phyloP scores from a whole-genome alignment of 1,140 invertebrate genomes.

The Acromyrmex heyeri region DNA sequence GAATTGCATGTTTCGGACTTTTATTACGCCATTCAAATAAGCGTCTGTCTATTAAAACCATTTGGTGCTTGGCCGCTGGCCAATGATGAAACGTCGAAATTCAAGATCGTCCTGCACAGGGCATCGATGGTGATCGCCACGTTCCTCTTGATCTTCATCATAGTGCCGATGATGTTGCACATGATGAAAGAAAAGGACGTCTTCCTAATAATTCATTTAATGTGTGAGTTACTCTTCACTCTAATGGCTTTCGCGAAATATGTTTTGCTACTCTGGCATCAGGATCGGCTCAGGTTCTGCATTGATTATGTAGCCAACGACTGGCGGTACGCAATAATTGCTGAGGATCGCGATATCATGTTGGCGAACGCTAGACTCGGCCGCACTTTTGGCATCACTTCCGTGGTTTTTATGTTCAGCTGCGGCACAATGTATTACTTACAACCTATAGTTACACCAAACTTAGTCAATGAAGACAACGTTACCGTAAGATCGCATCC shows the following conservation, averaged over 20 bases:
- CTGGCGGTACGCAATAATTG: constrained; percentile 66
- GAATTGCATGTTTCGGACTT: constrained; percentile 9
- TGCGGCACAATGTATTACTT: constrained; percentile 2
- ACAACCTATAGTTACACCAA: constrained; percentile 54
- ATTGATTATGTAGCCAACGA: constrained; percentile 75
- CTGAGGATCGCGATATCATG: constrained; percentile 51
- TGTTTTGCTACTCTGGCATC: constrained; percentile 65
- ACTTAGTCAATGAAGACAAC: constrained; percentile 32
- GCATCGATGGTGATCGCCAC: neutral
- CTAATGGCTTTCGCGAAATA: constrained; percentile 74
- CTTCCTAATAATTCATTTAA: constrained; percentile 69
- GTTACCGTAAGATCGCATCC: constrained; percentile 51
- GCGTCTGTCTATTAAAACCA: constrained; percentile 44
- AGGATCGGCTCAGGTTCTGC: constrained; percentile 69
- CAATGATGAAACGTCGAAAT: neutral
- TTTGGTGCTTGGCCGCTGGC: constrained; percentile 55
- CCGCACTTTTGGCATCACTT: constrained; percentile 28
- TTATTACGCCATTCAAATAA: constrained; percentile 50
- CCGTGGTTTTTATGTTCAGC: constrained; percentile 56
- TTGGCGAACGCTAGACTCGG: constrained; percentile 38
- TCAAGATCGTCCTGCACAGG: neutral
- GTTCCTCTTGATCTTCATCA: constrained; percentile 2
- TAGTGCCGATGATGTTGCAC: neutral
- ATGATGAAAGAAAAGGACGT: constrained; percentile 69
- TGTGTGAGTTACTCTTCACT: constrained; percentile 75